Percentiles rank a stretch among this genome's conserved stretches.
Conservation (phyloP, 1,140 invertebrate species). For the Plectrocnemia conspersa region DNA sequence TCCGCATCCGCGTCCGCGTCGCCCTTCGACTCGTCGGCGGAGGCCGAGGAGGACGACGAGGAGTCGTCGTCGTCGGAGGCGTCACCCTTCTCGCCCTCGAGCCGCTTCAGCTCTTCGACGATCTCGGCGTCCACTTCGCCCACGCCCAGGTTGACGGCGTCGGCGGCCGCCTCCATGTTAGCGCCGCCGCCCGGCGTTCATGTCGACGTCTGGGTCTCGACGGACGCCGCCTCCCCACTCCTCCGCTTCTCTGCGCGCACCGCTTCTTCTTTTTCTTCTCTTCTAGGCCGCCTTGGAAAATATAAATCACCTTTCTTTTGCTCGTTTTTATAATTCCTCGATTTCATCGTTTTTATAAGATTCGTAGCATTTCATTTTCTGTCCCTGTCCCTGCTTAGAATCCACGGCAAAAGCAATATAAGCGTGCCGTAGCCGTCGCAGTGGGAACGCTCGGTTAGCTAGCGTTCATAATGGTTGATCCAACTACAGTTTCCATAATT, state of each 20-base stretch:
- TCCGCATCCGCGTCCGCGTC: slow-evolving; percentile 38
- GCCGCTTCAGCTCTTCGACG: slow-evolving; percentile 63
- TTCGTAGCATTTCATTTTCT: too few species aligned
- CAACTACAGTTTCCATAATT: too few species aligned
- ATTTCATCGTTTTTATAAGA: too few species aligned
- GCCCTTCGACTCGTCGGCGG: background rate
- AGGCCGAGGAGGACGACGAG: background rate
- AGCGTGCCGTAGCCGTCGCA: too few species aligned
- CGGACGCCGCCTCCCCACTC: background rate
- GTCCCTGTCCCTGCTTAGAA: too few species aligned
- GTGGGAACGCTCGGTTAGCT: too few species aligned
- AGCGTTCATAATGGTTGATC: too few species aligned
- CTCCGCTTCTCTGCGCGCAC: background rate
- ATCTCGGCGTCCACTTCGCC: slow-evolving; percentile 68
- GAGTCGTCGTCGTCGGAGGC: background rate
- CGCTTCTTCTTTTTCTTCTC: too few species aligned
- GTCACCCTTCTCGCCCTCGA: slow-evolving; percentile 55
- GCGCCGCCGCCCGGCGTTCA: background rate
- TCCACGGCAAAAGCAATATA: too few species aligned
- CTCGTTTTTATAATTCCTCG: too few species aligned
- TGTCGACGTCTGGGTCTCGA: background rate
- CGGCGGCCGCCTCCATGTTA: slow-evolving; percentile 43
- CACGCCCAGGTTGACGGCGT: slow-evolving; percentile 64
- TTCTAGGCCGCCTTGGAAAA: too few species aligned
- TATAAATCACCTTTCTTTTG: too few species aligned